Base-by-base conservation (phyloP, 1,140 invertebrate genomes). In the Vollenhovia emeryi region DNA sequence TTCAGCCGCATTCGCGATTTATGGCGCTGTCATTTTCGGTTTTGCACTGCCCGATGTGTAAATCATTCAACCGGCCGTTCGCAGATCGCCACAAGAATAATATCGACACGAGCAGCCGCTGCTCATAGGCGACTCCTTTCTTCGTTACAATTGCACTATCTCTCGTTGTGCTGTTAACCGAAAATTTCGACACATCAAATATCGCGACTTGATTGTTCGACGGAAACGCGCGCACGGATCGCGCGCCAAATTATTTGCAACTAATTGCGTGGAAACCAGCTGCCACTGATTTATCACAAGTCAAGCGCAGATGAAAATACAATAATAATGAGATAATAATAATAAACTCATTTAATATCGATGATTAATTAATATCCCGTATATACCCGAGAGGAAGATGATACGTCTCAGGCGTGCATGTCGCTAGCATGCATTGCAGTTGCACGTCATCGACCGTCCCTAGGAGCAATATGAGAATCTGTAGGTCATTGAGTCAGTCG, bases 1-100 rank as follows among this genome's bases (percentile, higher is more conserved):
- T 71, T 68, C 78, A 69, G 71, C 84, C 80, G 80, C 80, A 60
- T 73, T 68, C 80, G 76, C 86, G 85, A 91, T 91, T 90, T 90
- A 91, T 87, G 87, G 84, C 64, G 79, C 64, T 85, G 88, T 90
- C 84, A 88, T 80, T 86, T 88, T 86, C 82, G 87, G 78, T 86
- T 86, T 82, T 88, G 64, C 84, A 27, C 71, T 48, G 69, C 68
- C 55, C 84, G 79, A 62, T 50, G 82, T 84, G 82, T 86, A 86
- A 86, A 86, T 86, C 82, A 86, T 85, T 66, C 84, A 60, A 59
- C 64, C 64, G 33, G 8, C 55, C 24, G 75, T 71, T 62, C 79
- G 68, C 79, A 83, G 64, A 64, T 87, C 66, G 62, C 60, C 87
- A 73, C 78, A 86, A 83, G 85, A 86, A 86, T 75, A 88, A 88